These are phyloP conservation scores for Myotis pilosus DNA, from an alignment of 2,797 vertebrate genomes.

Conservation along the genomic window DNA sequence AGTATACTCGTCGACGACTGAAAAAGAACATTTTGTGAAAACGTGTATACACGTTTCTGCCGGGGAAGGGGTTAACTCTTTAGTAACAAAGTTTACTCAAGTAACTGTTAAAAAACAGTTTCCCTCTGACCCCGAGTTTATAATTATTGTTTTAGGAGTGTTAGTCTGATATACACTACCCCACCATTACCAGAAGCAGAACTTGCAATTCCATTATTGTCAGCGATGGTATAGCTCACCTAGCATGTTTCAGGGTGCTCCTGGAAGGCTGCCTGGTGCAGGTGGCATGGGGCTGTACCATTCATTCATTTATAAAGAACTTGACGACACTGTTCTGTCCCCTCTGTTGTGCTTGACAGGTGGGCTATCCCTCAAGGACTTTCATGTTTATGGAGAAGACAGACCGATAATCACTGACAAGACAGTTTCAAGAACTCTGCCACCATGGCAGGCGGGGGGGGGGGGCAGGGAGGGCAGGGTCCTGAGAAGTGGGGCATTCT, in stretches of 20 bases:
- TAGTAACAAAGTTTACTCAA: too few relatives aligned
- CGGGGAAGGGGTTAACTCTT: too few relatives aligned
- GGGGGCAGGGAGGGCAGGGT: too few relatives aligned
- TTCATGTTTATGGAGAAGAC: neutral
- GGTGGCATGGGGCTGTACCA: rapidly evolving
- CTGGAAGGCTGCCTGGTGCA: rapidly evolving
- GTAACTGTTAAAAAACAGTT: too few relatives aligned
- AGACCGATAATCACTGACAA: neutral
- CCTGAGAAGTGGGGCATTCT: neutral
- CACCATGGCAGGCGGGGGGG: rapidly evolving
- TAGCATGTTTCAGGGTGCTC: neutral
- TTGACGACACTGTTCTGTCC: neutral
- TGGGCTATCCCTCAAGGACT: too few relatives aligned
- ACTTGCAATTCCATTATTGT: too few relatives aligned
- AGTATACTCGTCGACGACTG: too few relatives aligned
- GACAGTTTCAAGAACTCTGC: neutral
- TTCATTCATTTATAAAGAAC: neutral
- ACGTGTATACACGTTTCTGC: too few relatives aligned
- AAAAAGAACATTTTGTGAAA: too few relatives aligned
- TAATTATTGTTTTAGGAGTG: neutral
- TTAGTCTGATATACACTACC: neutral
- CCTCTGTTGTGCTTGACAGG: neutral
- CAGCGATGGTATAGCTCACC: neutral
- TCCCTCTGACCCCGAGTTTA: neutral
- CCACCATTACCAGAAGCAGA: neutral